Percentiles rank a stretch among this genome's conserved stretches.
phyloP scores from a whole-genome alignment of 2,797 vertebrate species.

The Coccyzus lansbergi region DNA sequence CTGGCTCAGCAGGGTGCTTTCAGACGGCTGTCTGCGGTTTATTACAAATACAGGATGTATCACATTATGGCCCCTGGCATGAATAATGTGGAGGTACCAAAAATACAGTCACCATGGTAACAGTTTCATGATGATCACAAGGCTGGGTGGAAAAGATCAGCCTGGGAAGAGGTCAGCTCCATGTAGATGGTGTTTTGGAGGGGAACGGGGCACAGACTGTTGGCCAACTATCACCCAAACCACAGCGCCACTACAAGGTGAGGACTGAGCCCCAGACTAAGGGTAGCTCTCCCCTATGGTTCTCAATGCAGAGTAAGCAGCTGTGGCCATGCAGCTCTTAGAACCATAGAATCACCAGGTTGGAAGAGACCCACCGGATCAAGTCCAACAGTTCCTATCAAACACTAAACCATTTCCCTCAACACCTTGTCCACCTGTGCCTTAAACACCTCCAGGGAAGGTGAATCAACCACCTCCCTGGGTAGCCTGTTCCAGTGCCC shows the following conservation, averaged over 20 bases:
- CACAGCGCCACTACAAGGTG: not conserved
- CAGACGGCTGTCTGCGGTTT: conserved; percentile 11
- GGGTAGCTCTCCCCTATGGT: not conserved
- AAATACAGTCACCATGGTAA: conserved; percentile 45
- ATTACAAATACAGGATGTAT: conserved; percentile 19
- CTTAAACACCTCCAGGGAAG: too few relatives aligned
- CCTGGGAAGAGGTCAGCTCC: not conserved
- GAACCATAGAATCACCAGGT: too few relatives aligned
- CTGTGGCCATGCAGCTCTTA: not conserved
- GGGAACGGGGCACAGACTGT: not conserved
- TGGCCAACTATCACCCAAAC: not conserved
- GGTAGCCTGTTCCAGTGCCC: too few relatives aligned
- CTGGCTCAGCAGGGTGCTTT: not conserved
- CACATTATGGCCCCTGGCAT: conserved; percentile 40
- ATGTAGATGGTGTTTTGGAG: not conserved
- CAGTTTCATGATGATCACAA: not conserved
- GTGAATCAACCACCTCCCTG: too few relatives aligned
- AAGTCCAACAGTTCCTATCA: too few relatives aligned
- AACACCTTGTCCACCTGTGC: too few relatives aligned
- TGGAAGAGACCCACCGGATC: too few relatives aligned
- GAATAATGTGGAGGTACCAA: conserved; percentile 57
- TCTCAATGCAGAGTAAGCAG: not conserved
- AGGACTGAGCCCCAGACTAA: too few relatives aligned
- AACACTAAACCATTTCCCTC: too few relatives aligned
- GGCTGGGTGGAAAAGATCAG: not conserved